Percentiles rank a stretch among this genome's conserved stretches.
Evolutionary conservation across 2,888 invertebrate genomes (phyloP).

Genomic region (Chalcosyrphus nemorum): DNA sequence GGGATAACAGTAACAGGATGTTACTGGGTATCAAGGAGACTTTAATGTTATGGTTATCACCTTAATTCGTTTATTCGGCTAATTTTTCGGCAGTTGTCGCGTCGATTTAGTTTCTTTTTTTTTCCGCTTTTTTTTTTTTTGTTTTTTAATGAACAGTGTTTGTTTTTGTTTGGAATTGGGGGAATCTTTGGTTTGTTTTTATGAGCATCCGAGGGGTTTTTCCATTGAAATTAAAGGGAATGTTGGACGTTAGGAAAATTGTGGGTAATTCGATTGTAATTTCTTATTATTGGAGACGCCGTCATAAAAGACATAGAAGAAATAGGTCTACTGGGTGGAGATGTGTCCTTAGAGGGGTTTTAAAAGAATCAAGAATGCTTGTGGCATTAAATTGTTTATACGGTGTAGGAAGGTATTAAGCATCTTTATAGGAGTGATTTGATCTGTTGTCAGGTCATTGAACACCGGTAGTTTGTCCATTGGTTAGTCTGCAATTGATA

Average conservation of each 20-base stretch:
- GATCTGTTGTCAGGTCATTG: neutral
- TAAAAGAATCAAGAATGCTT: neutral
- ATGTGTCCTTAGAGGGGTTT: neutral
- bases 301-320: neutral
- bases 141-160: slow-evolving; percentile 59
- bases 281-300: slow-evolving; percentile 19
- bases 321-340: neutral
- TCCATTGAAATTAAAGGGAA: slow-evolving; percentile 2
- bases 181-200: slow-evolving; percentile 15
- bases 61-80: slow-evolving; percentile 73
- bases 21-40: slow-evolving; percentile 59
- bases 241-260: slow-evolving; percentile 22
- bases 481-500: too few relatives aligned
- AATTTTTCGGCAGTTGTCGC: slow-evolving; percentile 73
- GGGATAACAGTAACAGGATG: slow-evolving; percentile 60
- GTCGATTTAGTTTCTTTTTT: slow-evolving; percentile 53
- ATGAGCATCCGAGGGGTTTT: slow-evolving; percentile 31
- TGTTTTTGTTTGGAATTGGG: slow-evolving; percentile 19
- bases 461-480: too few relatives aligned
- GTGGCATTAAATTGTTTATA: too few relatives aligned
- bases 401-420: too few relatives aligned
- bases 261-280: slow-evolving; percentile 42
- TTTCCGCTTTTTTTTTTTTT: slow-evolving; percentile 4
- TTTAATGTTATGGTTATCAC: slow-evolving; percentile 73
- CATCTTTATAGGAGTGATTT: neutral